These are phyloP conservation scores for Tor tambroides DNA, from an alignment of 2,113 vertebrate genomes.

Conservation along the genomic window DNA sequence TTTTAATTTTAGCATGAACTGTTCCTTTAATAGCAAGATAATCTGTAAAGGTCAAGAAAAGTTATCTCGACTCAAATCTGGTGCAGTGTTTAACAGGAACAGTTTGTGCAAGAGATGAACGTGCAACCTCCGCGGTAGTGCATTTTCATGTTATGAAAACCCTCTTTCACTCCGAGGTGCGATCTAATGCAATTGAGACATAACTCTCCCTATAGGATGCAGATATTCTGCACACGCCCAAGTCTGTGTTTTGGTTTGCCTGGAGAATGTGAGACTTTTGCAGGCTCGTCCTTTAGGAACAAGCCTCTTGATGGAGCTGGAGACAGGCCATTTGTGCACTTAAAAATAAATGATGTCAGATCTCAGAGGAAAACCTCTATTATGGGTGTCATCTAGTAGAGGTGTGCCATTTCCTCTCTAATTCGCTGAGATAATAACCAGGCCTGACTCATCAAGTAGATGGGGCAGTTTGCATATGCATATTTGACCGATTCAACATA, in stretches of 20 bases:
- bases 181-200: not conserved
- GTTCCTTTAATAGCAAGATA: not conserved
- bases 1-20: not conserved
- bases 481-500: not conserved
- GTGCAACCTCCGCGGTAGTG: not conserved
- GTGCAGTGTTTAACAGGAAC: conserved; percentile 14
- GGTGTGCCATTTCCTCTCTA: conserved; percentile 14
- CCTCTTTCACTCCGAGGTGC: not conserved
- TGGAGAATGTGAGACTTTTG: not conserved
- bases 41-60: not conserved
- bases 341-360: conserved; percentile 18
- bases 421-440: not conserved
- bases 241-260: conserved; percentile 12
- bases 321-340: not conserved
- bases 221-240: not conserved
- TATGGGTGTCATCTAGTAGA: conserved; percentile 30
- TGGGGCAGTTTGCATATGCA: not conserved
- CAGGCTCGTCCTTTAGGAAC: not conserved
- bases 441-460: conserved; percentile 2
- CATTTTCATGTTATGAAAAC: not conserved
- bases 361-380: conserved; percentile 37
- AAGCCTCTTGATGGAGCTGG: conserved; percentile 21
- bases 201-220: not conserved
- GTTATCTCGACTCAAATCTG: not conserved
- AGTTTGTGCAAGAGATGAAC: conserved; percentile 7